Conservation (phyloP, 1,140 invertebrate genomes). For the Habropoda laboriosa region DNA sequence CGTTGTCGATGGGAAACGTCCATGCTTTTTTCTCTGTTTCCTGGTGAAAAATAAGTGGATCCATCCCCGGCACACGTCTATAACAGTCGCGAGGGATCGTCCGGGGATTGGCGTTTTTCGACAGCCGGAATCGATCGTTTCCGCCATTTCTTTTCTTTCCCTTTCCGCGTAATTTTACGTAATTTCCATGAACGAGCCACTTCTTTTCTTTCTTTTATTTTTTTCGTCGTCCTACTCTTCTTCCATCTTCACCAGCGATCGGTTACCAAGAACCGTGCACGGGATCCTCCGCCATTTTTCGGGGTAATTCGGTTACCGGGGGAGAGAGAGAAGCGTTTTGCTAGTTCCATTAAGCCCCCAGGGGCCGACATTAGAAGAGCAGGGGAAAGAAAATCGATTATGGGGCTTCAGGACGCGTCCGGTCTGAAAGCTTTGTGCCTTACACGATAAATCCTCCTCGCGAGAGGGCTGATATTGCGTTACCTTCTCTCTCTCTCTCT, state of each 20-base stretch:
- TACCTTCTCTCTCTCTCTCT: slow-evolving; percentile 46
- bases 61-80: background rate
- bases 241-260: background rate
- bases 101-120: slow-evolving; percentile 27
- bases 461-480: slow-evolving; percentile 57
- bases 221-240: background rate
- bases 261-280: background rate
- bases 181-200: slow-evolving; percentile 29
- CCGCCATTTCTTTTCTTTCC: slow-evolving; percentile 7
- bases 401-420: slow-evolving; percentile 61
- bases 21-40: background rate
- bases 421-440: slow-evolving; percentile 65
- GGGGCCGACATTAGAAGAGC: slow-evolving; percentile 30
- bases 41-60: slow-evolving; percentile 30
- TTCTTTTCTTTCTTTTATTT: too few relatives aligned
- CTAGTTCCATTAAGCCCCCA: slow-evolving; percentile 66
- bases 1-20: slow-evolving; percentile 28
- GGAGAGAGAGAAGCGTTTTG: slow-evolving; percentile 66
- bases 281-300: slow-evolving; percentile 54
- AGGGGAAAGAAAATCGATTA: slow-evolving; percentile 69
- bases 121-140: slow-evolving; percentile 19
- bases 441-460: slow-evolving; percentile 61
- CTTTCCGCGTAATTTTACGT: slow-evolving; percentile 14
- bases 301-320: slow-evolving; percentile 72
- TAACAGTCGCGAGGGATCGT: slow-evolving; percentile 18